A percentile compares a stretch with the other conserved stretches of the same genome.
phyloP scores from a whole-genome alignment of 1,140 invertebrate species.

The Drosophila pruinosa region DNA sequence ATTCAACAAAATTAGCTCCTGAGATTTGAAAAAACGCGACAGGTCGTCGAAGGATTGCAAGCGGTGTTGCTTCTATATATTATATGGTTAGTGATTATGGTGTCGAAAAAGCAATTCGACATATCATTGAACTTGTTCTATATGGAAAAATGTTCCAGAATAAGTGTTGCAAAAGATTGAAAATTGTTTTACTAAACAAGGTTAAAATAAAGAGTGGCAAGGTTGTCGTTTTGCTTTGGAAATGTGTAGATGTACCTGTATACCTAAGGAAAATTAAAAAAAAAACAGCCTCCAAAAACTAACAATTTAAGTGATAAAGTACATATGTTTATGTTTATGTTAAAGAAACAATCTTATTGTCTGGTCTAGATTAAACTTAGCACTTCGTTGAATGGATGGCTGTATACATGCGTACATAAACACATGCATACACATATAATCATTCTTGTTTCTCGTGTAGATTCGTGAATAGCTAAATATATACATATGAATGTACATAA shows the following conservation, averaged over 20 bases:
- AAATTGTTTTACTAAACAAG: background rate
- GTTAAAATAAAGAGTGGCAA: constrained; percentile 5
- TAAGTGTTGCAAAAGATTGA: background rate
- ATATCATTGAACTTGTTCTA: too few relatives aligned
- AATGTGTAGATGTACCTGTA: constrained; percentile 12
- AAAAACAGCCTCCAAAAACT: background rate
- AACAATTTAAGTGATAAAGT: background rate
- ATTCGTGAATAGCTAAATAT: background rate
- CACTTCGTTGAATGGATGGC: too few relatives aligned
- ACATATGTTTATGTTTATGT: too few relatives aligned
- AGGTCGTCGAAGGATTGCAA: too few relatives aligned
- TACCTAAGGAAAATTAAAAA: constrained; percentile 12
- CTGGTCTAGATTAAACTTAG: background rate
- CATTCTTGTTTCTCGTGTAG: background rate
- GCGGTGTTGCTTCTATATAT: too few relatives aligned
- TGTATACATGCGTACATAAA: too few relatives aligned
- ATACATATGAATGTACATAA: background rate
- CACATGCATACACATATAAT: too few relatives aligned
- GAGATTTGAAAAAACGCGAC: too few relatives aligned
- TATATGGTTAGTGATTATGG: too few relatives aligned
- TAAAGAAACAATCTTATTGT: background rate
- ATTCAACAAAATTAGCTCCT: too few relatives aligned
- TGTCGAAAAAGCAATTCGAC: too few relatives aligned
- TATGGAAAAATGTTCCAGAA: background rate
- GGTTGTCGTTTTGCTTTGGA: constrained; percentile 7